A percentile compares a stretch with the other conserved stretches of the same genome.
These are phyloP conservation scores for Hozukius guyotensis DNA, from an alignment of 2,797 vertebrate species.

Conservation along the genomic window DNA sequence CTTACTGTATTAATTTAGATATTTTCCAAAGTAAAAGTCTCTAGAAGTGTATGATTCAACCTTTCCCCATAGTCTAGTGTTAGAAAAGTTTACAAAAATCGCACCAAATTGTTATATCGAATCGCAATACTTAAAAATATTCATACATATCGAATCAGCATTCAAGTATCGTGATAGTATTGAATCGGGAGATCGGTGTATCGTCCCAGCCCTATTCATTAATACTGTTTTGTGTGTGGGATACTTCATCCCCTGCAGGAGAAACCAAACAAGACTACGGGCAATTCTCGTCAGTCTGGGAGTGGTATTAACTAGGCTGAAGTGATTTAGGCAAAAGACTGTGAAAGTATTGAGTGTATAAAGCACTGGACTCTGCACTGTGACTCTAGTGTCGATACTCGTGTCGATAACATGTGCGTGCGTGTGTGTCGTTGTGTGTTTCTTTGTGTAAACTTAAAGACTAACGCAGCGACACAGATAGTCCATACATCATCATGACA, in stretches of 20 bases:
- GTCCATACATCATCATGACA: slow-evolving; percentile 20
- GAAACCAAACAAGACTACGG: background rate
- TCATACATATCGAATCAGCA: no score
- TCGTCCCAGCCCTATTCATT: fast-evolving
- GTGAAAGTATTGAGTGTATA: background rate
- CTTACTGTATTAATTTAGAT: no score
- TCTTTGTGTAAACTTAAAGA: background rate
- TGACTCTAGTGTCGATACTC: background rate
- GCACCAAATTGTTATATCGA: no score
- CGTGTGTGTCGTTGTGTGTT: background rate
- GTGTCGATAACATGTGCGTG: background rate
- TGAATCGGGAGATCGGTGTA: no score
- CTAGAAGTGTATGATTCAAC: no score
- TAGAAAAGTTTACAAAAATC: fast-evolving
- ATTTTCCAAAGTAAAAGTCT: no score
- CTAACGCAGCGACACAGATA: background rate
- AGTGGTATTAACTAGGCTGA: background rate
- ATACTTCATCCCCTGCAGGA: background rate
- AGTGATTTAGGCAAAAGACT: background rate
- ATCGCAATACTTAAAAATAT: no score
- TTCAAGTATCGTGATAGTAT: no score
- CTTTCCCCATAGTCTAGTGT: no score
- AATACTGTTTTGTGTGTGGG: background rate
- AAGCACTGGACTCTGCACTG: background rate
- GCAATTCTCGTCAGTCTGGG: background rate